phyloP scores from a whole-genome alignment of 1,140 invertebrate genomes.

The Pygmarrhopalites habei region DNA sequence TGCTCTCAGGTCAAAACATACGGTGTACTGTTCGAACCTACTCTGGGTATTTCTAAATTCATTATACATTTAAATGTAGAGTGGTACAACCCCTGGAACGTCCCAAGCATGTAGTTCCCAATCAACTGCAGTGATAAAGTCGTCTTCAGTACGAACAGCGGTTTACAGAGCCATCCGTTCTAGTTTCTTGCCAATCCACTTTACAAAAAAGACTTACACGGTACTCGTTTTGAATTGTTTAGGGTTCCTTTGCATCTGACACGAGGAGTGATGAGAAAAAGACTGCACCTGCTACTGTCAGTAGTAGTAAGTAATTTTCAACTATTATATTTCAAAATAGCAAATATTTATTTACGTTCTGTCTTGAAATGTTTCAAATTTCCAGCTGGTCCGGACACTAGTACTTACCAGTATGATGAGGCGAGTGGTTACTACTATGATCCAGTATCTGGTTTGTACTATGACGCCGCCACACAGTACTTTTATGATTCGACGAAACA shows the following conservation, averaged over 20 bases:
- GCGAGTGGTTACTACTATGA: constrained; percentile 96
- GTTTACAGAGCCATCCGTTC: constrained; percentile 29
- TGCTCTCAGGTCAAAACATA: too few relatives aligned
- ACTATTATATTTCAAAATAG: neutral
- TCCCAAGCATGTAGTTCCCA: constrained; percentile 1
- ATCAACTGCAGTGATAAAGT: constrained; percentile 11
- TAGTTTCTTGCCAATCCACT: constrained; percentile 24
- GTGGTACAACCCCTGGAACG: neutral
- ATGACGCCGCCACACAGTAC: constrained; percentile 89
- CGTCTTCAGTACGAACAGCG: constrained; percentile 33
- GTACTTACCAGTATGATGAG: constrained; percentile 88
- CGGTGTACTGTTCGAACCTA: too few relatives aligned
- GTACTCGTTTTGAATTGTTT: constrained; percentile 35
- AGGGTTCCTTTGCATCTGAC: constrained; percentile 26
- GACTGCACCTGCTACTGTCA: neutral
- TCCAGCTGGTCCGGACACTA: constrained; percentile 74
- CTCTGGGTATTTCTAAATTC: too few relatives aligned
- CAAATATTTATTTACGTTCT: constrained; percentile 2
- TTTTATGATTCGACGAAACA: constrained; percentile 83
- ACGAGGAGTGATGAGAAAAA: constrained; percentile 14
- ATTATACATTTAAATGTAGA: too few relatives aligned
- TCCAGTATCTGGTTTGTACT: constrained; percentile 83
- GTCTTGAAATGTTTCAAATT: neutral
- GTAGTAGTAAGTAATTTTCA: constrained; percentile 11
- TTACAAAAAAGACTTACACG: constrained; percentile 24